Evolutionary conservation across 2,797 vertebrate genomes (phyloP), one percentile per base, ranked within the genome.

Genomic region (Clarias laeviceps): DNA sequence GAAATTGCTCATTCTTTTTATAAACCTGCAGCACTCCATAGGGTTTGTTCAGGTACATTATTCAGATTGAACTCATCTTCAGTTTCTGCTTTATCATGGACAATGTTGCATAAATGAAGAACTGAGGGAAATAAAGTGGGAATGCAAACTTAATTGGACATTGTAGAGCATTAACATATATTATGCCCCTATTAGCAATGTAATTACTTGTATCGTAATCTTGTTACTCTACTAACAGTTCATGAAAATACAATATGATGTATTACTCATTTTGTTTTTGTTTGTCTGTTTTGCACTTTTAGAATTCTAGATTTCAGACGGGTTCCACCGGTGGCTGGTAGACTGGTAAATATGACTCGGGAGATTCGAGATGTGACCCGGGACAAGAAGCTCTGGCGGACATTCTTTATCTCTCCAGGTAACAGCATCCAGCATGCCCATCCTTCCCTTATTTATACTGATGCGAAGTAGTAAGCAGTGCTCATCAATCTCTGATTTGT

Each of bases 371-470:
- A 99, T 0, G 95, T 99, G 78, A 99, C 98, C 0, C 94, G 96
- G 0, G 98, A 99, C 91, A 99, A 99, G 94, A 99, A 99, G 88
- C 93, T 99, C 24, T 98, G 97, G 97, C 96, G 96, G 86, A 99
- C 98, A 0, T 99, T 99, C 94, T 99, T 99, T 92, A 96, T 98
- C 93, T 99, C 98, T 24, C 98, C 98, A 96, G 98, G 98, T 99
- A 95, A 76, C 76, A 86, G 65, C 59, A 24, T 62, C 8, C 27
- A 66, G 54, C 62, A 50, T 5, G 27, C 37, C 61, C 7, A 50
- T 27, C 65, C 74, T 85, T 80, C 82, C 37, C 45, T 82, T 85
- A 66, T 22, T 79, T n/a, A 18, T 17, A 65, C 37, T 45, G 34
- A 80, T 45, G 11, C 15, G 29, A 20, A 50, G 8, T 65, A 50